Evolutionary conservation across 2,113 vertebrate species (phyloP), one percentile per base, ranked within the genome.

Genomic region (Hipposideros armiger): DNA sequence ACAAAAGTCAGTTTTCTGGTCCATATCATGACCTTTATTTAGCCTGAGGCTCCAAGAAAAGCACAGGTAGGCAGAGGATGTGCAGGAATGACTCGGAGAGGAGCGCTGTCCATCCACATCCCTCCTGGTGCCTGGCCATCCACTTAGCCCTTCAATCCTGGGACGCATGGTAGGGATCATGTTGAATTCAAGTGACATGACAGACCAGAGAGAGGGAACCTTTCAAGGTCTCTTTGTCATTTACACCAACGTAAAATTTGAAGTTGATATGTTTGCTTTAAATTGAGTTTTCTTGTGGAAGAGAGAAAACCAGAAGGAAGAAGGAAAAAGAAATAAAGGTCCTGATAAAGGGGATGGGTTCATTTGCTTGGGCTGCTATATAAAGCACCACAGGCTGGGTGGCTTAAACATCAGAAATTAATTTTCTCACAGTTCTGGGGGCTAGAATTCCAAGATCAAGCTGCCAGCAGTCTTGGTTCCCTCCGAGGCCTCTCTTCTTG

Each of bases 231-330:
- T 54, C 16, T 72, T 67, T 83, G 22, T 28, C 20, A 24, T 54
- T 69, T 73, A 30, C 4, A 45, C 24, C 36, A 73, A 24, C 58
- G 10, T 64, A 92, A 86, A 58, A 16, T 62, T 20, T 13, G 64
- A 70, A 72, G 50, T 30, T 62, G 24, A 50, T 10, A 72, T 81
- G 58, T 81, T 81, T 94, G 52, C 28, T 90, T 94, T 73, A 87
- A 54, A 74, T 2, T 56, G 64, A 67, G 7, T 86, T 94, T 93
- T 67, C 72, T 66, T 30, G 17, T n/a, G 30, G 36, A 60, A 91
- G n/a, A 90, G 47, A 88, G 72, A 36, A 82, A 86, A 72, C 40
- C 7, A 58, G 15, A 81, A 95, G 26, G 20, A 22, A 90, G 13
- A 66, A 69, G 14, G 40, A n/a, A n/a, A 66, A 90, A 28, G 1